These are phyloP conservation scores for Sparidentex hasta DNA, from an alignment of 2,797 vertebrate species.

Conservation along the genomic window DNA sequence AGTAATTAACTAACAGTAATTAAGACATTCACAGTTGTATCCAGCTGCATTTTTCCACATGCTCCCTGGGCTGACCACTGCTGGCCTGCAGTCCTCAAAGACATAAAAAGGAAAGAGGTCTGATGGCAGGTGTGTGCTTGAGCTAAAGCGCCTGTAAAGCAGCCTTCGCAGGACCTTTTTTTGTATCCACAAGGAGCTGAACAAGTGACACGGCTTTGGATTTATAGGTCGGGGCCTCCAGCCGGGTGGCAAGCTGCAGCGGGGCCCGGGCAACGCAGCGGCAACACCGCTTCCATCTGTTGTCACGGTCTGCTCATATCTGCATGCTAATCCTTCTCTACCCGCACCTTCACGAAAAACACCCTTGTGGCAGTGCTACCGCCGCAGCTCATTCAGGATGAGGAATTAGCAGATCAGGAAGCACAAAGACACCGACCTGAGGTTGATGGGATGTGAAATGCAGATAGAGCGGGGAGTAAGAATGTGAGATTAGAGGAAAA, in stretches of 20 bases:
- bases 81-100: constrained; percentile 2
- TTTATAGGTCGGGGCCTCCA: constrained; percentile 80
- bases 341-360: constrained; percentile 67
- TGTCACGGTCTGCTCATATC: constrained; percentile 76
- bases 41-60: neutral
- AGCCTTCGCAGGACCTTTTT: constrained; percentile 61
- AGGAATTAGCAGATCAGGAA: constrained; percentile 62
- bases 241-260: constrained; percentile 78
- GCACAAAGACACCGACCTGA: constrained; percentile 56
- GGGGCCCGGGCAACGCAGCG: constrained; percentile 62
- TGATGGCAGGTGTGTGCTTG: constrained; percentile 59
- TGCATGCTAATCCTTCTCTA: constrained; percentile 79
- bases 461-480: constrained; percentile 54
- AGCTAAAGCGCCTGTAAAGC: constrained; percentile 49
- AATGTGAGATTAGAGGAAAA: constrained; percentile 58
- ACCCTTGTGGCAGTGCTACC: constrained; percentile 46
- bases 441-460: constrained; percentile 69
- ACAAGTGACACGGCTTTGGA: constrained; percentile 75
- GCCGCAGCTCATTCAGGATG: constrained; percentile 60
- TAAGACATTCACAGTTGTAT: constrained; percentile 17
- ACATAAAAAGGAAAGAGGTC: constrained; percentile 37
- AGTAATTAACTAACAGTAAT: neutral
- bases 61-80: constrained; percentile 7
- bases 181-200: constrained; percentile 63
- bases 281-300: constrained; percentile 83